Base-by-base conservation (phyloP, 2,888 invertebrate genomes). In the Ormyrus rosae region DNA sequence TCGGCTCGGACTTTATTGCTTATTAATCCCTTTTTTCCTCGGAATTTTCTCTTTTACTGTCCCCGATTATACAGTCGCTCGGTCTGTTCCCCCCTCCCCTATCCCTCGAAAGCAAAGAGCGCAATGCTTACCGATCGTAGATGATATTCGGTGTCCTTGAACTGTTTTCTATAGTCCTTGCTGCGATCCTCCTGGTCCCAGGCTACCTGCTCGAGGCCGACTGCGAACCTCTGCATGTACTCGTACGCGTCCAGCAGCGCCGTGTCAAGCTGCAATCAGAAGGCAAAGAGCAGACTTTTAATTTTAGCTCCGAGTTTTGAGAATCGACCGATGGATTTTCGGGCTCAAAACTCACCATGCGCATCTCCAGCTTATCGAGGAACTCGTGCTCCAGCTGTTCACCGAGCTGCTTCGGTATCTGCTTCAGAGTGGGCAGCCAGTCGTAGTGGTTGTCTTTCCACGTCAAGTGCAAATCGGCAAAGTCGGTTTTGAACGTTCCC, bases 141-240 rank as follows among this genome's bases (percentile, higher is more conserved):
- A 75, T 93, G 91, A 86, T 92, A 91, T 90, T 94, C 94, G 68
- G 94, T 92, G 63, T 92, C 91, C 69, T 91, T 91, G 88, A 95
- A 94, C 81, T 93, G 91, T 11, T 91, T 88, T 81, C 89, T 86
- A 86, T 93, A 93, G 84, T 92, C 89, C 11, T 86, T 91, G 34
- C 90, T 90, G 72, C 92, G 86, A 65, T 93, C 92, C 45, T 93
- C 91, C 83, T 93, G 92, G 84, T 94, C 94, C 90, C 92, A 91
- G 56, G 92, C 92, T 69, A 95, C 92, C 85, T 94, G 94, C 86
- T 95, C 93, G 79, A 96, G 88, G 50, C 94, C 95, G 6, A 95
- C 95, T 1, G 95, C 95, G 82, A 94, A 92, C 91, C 93, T 93
- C 90, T 96, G 95, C 88, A 96, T 91, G 83, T 93, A 93, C 86